A percentile compares a stretch with the other conserved stretches of the same genome.
Conservation (phyloP, 2,797 vertebrate species). For the Pseudochromis fuscus region DNA sequence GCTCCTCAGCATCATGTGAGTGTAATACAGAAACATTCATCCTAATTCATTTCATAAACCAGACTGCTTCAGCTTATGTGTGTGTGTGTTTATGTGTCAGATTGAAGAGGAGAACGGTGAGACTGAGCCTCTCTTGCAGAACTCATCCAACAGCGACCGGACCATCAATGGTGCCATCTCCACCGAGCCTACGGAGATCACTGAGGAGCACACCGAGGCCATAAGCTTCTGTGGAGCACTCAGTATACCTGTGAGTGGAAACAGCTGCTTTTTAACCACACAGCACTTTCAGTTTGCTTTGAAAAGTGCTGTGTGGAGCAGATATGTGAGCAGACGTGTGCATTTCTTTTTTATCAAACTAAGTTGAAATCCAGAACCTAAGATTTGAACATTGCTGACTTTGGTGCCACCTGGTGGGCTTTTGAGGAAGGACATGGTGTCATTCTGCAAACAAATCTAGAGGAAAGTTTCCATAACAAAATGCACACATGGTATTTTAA, state of each 20-base stretch:
- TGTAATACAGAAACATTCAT: constrained; percentile 14
- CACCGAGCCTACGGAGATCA: constrained; percentile 57
- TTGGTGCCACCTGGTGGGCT: constrained; percentile 8
- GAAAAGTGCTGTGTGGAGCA: neutral
- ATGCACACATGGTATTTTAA: neutral
- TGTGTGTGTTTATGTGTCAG: constrained; percentile 41
- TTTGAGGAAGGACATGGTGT: neutral
- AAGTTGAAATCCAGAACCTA: neutral
- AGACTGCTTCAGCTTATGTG: neutral
- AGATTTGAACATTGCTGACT: fast-evolving
- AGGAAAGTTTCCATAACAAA: neutral
- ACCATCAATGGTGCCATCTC: constrained; percentile 50
- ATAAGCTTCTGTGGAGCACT: constrained; percentile 94
- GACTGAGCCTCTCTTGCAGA: constrained; percentile 73
- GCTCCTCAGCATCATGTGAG: constrained; percentile 91
- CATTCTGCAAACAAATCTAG: neutral
- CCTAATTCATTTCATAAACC: too few relatives aligned
- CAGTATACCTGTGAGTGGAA: constrained; percentile 90
- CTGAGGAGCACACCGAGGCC: constrained; percentile 81
- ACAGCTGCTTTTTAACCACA: neutral
- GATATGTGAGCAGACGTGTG: too few relatives aligned
- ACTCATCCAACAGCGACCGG: constrained; percentile 36
- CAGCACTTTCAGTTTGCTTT: neutral
- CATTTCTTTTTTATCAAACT: neutral
- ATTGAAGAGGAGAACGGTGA: constrained; percentile 69